phyloP scores from a whole-genome alignment of 2,113 vertebrate genomes.

The Cyphomyrus plagiostoma region DNA sequence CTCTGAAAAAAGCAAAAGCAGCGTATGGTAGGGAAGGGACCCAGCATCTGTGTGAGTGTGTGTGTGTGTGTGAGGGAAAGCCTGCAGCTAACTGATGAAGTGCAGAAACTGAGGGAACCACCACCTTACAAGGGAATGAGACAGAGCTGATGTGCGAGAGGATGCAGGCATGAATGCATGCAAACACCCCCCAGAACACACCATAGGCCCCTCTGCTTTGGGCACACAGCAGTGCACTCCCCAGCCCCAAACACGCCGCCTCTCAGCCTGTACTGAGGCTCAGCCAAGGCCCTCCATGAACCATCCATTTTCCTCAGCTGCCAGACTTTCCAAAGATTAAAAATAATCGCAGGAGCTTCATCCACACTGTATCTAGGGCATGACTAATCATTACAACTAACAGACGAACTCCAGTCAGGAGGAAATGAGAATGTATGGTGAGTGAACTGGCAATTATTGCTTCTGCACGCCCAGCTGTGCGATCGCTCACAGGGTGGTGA shows the following conservation, averaged over 20 bases:
- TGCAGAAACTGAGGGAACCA: conserved; percentile 32
- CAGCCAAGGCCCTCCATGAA: neutral
- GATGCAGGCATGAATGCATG: neutral
- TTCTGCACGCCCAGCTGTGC: neutral
- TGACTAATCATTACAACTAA: neutral
- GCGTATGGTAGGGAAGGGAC: neutral
- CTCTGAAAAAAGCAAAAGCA: neutral
- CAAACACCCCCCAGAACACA: neutral
- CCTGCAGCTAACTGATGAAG: conserved; percentile 15
- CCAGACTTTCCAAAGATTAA: neutral
- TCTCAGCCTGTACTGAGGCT: neutral
- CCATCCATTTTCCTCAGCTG: neutral
- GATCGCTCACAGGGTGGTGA: neutral
- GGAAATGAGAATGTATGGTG: neutral
- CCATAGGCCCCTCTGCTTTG: neutral
- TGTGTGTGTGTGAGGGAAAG: conserved; percentile 26
- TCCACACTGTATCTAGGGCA: neutral
- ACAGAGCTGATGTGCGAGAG: neutral
- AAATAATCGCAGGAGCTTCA: neutral
- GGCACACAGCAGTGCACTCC: neutral
- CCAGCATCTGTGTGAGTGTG: neutral
- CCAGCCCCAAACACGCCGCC: neutral
- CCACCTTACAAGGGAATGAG: conserved; percentile 51
- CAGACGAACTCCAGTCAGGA: neutral
- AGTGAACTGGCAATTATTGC: neutral